Percentiles rank a stretch among this genome's conserved stretches.
Conservation (phyloP, 2,113 vertebrate species). For the Thunnus thynnus region DNA sequence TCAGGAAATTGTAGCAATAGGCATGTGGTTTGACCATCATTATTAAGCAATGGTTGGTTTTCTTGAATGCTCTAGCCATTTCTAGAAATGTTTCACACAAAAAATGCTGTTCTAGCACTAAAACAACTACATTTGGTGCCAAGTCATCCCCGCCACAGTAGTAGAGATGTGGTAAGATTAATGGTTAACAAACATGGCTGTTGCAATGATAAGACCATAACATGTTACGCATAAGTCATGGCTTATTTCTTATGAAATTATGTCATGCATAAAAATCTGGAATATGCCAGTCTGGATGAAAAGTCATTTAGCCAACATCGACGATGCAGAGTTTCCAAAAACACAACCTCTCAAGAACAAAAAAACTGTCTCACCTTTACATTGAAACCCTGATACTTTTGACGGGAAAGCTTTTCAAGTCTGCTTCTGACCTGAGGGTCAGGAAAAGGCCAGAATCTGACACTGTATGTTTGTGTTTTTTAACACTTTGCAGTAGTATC, state of each 20-base stretch:
- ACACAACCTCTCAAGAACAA: not conserved
- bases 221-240: not conserved
- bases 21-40: not conserved
- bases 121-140: not conserved
- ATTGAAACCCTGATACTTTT: not conserved
- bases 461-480: conserved; percentile 45
- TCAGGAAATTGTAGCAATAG: not conserved
- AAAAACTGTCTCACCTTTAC: not conserved
- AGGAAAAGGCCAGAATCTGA: conserved; percentile 17
- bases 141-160: not conserved
- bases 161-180: not conserved
- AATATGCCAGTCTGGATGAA: not conserved
- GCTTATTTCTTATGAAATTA: no score
- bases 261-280: not conserved
- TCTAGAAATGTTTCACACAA: not conserved
- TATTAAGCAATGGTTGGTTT: not conserved
- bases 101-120: not conserved
- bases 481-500: conserved; percentile 91
- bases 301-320: no score
- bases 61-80: not conserved
- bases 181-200: not conserved
- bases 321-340: not conserved
- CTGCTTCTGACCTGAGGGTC: not conserved
- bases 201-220: not conserved
- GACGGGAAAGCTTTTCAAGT: not conserved